These are phyloP conservation scores for Hermatobates lingyangjiaoensis DNA, from an alignment of 1,140 invertebrate species.

Conservation along the genomic window DNA sequence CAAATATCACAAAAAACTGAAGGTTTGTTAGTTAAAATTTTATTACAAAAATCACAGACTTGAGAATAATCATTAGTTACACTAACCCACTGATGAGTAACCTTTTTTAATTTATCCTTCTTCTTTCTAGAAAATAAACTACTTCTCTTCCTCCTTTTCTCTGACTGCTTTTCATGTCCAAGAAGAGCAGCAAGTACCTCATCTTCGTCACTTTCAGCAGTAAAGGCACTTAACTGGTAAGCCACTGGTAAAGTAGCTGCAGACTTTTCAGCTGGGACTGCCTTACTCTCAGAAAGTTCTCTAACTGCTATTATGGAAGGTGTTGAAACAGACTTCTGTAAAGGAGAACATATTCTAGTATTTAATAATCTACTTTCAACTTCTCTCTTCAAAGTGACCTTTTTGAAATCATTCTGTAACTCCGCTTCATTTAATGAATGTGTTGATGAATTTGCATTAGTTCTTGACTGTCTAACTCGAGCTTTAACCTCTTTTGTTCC, in stretches of 20 bases:
- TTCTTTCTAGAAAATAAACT: conserved; percentile 80
- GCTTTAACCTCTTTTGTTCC: conserved; percentile 21
- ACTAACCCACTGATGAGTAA: conserved; percentile 54
- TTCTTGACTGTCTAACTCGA: conserved; percentile 22
- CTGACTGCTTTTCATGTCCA: conserved; percentile 24
- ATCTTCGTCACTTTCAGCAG: conserved; percentile 32
- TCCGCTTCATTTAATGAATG: conserved; percentile 72
- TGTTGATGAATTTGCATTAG: conserved; percentile 46
- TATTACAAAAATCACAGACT: conserved; percentile 63
- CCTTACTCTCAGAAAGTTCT: conserved; percentile 24
- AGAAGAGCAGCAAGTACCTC: conserved; percentile 21
- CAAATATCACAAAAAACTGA: conserved; percentile 56
- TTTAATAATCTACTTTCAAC: conserved; percentile 39
- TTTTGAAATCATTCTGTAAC: conserved; percentile 40
- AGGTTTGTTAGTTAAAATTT: conserved; percentile 58
- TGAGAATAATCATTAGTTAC: conserved; percentile 46
- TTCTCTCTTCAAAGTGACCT: conserved; percentile 35
- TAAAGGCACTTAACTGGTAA: conserved; percentile 24
- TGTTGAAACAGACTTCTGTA: conserved; percentile 80
- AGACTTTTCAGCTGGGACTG: conserved; percentile 15
- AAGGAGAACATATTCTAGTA: conserved; percentile 39
- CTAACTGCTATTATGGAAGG: conserved; percentile 62
- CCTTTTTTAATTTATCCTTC: conserved; percentile 55
- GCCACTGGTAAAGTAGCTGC: conserved; percentile 26
- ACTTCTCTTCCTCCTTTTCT: conserved; percentile 67